These are phyloP conservation scores for Chionoecetes opilio DNA, from an alignment of 1,140 invertebrate genomes.

Conservation along the genomic window DNA sequence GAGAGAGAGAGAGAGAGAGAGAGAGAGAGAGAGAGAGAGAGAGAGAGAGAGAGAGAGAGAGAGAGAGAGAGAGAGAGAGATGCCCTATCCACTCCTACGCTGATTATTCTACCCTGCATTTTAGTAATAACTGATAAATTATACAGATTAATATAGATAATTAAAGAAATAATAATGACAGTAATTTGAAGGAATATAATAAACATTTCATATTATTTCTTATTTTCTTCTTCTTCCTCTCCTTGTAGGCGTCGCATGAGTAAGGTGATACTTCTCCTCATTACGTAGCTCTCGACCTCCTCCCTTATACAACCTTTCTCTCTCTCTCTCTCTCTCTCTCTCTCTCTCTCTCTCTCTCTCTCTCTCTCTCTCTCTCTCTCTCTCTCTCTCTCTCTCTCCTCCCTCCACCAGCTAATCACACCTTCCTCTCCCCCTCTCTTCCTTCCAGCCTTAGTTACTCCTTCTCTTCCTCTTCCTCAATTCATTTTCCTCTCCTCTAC, in stretches of 20 bases:
- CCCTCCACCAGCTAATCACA: too few species aligned
- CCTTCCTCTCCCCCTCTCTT: background rate
- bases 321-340: background rate
- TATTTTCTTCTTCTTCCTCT: background rate
- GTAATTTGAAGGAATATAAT: background rate
- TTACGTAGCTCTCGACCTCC: background rate
- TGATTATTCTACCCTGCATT: too few species aligned
- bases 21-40: slow-evolving; percentile 35
- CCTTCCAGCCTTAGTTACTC: background rate
- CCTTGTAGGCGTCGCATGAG: background rate
- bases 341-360: background rate
- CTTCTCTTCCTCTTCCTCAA: too few species aligned
- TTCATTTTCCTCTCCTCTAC: background rate
- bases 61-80: slow-evolving; percentile 21
- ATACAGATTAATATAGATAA: background rate
- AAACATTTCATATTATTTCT: too few species aligned
- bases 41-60: background rate
- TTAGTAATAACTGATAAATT: too few species aligned
- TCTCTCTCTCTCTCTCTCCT: background rate
- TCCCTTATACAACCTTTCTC: background rate
- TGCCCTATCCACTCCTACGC: too few species aligned
- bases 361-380: background rate
- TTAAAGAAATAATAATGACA: background rate
- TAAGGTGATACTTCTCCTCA: background rate
- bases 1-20: slow-evolving; percentile 4